A percentile compares a stretch with the other conserved stretches of the same genome.
These are phyloP conservation scores for Chlorops oryzae DNA, from an alignment of 1,140 invertebrate genomes.

Conservation along the genomic window DNA sequence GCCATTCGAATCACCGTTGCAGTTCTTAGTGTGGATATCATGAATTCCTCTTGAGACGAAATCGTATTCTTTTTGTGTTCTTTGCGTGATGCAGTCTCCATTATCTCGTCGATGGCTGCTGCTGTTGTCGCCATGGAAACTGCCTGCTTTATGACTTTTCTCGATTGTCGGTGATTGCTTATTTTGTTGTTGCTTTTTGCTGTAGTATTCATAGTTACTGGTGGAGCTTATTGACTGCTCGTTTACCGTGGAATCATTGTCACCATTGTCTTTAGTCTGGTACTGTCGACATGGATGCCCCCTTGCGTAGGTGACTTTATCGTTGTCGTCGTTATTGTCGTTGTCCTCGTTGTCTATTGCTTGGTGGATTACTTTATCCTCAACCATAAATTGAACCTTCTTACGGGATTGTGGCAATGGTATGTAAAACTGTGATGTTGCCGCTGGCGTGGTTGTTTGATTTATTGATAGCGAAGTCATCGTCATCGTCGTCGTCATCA, in stretches of 20 bases:
- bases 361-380: constrained; percentile 51
- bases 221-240: too few relatives aligned
- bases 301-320: background rate
- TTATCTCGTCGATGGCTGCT: constrained; percentile 15
- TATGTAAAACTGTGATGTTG: constrained; percentile 60
- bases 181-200: too few relatives aligned
- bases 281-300: too few relatives aligned
- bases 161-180: too few relatives aligned
- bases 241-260: too few relatives aligned
- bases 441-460: constrained; percentile 29
- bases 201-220: too few relatives aligned
- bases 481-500: constrained; percentile 1
- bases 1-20: too few relatives aligned
- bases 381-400: constrained; percentile 57
- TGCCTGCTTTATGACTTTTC: constrained; percentile 24
- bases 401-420: constrained; percentile 54
- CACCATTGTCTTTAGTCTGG: too few relatives aligned
- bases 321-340: background rate
- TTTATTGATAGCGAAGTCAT: background rate
- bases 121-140: constrained; percentile 19
- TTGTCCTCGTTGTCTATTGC: constrained; percentile 1
- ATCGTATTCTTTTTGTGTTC: too few relatives aligned
- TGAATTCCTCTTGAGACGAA: too few relatives aligned
- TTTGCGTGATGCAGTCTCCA: too few relatives aligned
- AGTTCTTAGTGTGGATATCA: too few relatives aligned